Evolutionary conservation across 2,113 vertebrate species (phyloP).

Genomic region (Dolichotis patagonum): DNA sequence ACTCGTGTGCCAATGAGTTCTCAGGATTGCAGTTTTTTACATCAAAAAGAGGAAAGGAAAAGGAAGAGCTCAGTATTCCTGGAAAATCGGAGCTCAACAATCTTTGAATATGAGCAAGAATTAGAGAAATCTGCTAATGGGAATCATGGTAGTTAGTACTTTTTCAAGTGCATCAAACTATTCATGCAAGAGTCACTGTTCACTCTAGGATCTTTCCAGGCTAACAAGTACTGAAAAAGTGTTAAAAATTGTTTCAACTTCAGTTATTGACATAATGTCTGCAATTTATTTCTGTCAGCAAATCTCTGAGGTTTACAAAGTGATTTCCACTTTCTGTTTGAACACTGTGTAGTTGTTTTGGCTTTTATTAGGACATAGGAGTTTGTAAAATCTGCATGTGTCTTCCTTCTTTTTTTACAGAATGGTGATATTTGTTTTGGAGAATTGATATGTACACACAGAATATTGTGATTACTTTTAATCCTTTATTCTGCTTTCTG

Average conservation of each 20-base stretch:
- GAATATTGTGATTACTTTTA: neutral
- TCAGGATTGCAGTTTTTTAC: neutral
- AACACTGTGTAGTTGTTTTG: neutral
- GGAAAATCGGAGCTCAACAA: neutral
- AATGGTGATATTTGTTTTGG: neutral
- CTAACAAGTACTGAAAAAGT: neutral
- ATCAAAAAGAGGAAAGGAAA: neutral
- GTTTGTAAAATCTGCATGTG: neutral
- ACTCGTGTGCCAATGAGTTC: neutral
- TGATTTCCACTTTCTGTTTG: neutral
- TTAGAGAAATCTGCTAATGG: neutral
- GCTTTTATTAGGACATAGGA: neutral
- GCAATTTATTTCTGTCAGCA: neutral
- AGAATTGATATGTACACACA: neutral
- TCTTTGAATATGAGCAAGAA: neutral
- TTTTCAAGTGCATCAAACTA: neutral
- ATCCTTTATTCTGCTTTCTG: neutral
- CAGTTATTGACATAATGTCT: neutral
- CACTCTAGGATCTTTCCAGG: neutral
- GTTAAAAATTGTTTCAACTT: neutral
- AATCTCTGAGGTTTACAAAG: neutral
- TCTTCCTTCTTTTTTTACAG: neutral
- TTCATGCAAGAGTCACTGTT: neutral
- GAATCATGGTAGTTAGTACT: neutral
- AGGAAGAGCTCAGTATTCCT: neutral